Conservation (phyloP, 2,797 vertebrate genomes). For the Thamnophis elegans region DNA sequence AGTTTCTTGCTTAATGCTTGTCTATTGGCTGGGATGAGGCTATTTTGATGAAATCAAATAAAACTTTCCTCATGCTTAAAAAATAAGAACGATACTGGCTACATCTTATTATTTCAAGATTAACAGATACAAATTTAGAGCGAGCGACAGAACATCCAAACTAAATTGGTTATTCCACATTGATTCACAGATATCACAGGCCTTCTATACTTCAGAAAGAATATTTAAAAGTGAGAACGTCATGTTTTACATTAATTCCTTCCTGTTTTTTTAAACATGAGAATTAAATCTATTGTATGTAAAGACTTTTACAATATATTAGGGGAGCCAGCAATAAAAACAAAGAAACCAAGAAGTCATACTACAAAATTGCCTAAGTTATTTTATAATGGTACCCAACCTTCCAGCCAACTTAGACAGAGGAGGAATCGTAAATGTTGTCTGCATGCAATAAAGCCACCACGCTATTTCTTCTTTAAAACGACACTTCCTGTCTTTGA, state of each 20-base stretch:
- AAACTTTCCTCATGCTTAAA: background rate
- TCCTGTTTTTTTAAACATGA: constrained; percentile 19
- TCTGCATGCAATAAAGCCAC: constrained; percentile 75
- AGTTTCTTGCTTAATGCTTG: constrained; percentile 6
- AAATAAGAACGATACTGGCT: constrained; percentile 6
- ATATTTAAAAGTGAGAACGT: constrained; percentile 43
- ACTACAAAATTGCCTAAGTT: constrained; percentile 58
- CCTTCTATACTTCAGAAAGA: constrained; percentile 54
- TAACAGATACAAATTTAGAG: constrained; percentile 33
- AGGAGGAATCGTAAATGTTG: constrained; percentile 76
- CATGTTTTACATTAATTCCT: constrained; percentile 11
- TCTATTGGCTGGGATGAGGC: background rate
- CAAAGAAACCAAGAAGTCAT: constrained; percentile 67
- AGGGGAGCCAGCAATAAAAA: constrained; percentile 62
- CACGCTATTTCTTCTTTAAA: constrained; percentile 74
- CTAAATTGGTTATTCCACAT: constrained; percentile 39
- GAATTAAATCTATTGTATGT: constrained; percentile 60
- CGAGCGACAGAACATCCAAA: constrained; percentile 31
- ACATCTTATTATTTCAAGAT: constrained; percentile 29
- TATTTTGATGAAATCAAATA: background rate
- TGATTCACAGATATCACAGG: constrained; percentile 36
- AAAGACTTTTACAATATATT: constrained; percentile 58
- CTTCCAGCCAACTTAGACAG: constrained; percentile 69
- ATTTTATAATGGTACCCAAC: constrained; percentile 69
- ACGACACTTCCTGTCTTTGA: constrained; percentile 79